Base-by-base conservation (phyloP, 2,113 vertebrate genomes). In the Tretioscincus oriximinensis region DNA sequence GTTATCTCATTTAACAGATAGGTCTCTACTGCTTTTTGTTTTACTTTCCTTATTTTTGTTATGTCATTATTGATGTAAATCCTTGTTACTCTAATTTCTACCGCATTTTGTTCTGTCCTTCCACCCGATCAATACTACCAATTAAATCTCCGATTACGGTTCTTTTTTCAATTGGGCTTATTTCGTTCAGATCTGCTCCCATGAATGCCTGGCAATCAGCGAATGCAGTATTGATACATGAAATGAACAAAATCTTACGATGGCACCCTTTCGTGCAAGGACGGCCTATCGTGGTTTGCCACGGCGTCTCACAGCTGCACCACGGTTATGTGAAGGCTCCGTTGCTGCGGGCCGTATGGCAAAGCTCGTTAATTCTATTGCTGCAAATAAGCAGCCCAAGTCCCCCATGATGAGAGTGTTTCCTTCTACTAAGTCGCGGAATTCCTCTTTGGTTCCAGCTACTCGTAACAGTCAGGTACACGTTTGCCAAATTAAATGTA, bases 401-500 rank as follows among this genome's bases (percentile, higher is more conserved):
- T n/a, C n/a, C 9, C 12, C 16, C 28, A 49, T 68, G 80, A 29
- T 81, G n/a, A 61, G 73, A 28, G 22, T 54, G 65, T 28, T 71
- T 41, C n/a, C n/a, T 41, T 68, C 51, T 76, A 20, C 73, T 72
- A 69, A 47, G 49, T 31, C 35, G 47, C 2, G n/a, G 72, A 81
- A 81, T 81, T 41, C 65, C 51, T 69, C 20, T 76, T 81, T 69
- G 64, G 69, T 81, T 69, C 80, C 29, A 68, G 31, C 35, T 65
- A 81, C 68, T 35, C 73, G 68, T 81, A 76, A 81, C 61, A 81
- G 73, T 69, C 80, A 76, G 80, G 80, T 76, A 61, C 69, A 81
- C 16, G 80, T 76, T 73, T 76, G 73, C 64, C 80, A 76, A 81
- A 81, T 76, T 81, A 76, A 81, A 81, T 81, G 73, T 69, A 76